Evolutionary conservation across 1,140 invertebrate species (phyloP), one percentile per base, ranked within the genome.

Genomic region (Rhagoletis zephyria): DNA sequence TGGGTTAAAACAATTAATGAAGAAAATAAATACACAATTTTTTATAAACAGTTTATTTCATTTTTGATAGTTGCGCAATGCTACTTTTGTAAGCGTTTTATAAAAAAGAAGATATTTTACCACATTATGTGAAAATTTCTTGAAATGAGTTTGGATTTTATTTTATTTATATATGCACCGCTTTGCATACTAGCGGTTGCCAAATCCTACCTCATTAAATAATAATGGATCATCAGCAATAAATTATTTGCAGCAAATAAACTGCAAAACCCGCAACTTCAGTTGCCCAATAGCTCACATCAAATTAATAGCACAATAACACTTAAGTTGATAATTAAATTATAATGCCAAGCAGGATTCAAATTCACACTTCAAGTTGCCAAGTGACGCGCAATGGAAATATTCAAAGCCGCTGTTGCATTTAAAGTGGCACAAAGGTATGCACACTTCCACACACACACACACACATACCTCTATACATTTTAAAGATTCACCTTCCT

Each of bases 321-420:
- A 40, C 67, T 48, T 16, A 74, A 74, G 67, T 45, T 48, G 67
- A 48, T 74, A 74, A 74, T 74, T 45, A 74, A 74, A 74, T 74
- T 74, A 74, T 74, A 74, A 74, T 74, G 67, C 42, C 40, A 40
- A 74, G 67, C 67, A 74, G 67, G 5, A 56, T 42, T 6, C 5
- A 81, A 30, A 56, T 56, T 81, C 74, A 81, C 74, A 81, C 74
- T 42, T 81, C 74, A 59, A 51, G 30, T 51, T 77, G 70, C 12
- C 48, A 81, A 81, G 5, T 16, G n/a, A n/a, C 16, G 19, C 16
- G 9, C 3, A 48, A 63, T 63, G 4, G 61, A 9, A 14, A 14
- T 14, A 14, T 63, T 63, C 42, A 81, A 30, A 56, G 3, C 16
- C 30, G 30, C 74, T 7, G 19, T 4, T 56, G 74, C 48, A 56